Conservation (phyloP, 2,797 vertebrate species). For the Enoplosus armatus region DNA sequence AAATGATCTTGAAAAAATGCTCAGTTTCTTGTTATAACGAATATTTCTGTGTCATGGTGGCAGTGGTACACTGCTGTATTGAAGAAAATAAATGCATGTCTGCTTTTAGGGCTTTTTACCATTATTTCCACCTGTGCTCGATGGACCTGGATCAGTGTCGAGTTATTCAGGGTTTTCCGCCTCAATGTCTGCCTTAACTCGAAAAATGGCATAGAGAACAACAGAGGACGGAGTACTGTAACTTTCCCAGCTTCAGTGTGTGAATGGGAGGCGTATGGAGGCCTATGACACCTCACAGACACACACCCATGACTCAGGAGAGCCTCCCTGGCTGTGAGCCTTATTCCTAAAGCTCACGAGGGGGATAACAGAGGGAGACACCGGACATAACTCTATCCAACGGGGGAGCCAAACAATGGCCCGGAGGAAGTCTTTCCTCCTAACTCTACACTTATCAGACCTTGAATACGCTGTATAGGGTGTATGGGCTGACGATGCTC, state of each 20-base stretch:
- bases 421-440: constrained; percentile 66
- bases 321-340: constrained; percentile 14
- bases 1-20: background rate
- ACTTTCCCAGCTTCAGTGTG: constrained; percentile 2
- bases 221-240: background rate
- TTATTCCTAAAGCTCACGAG: constrained; percentile 44
- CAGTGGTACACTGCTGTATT: too few relatives aligned
- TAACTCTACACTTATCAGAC: constrained; percentile 53
- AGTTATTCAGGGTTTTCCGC: too few relatives aligned
- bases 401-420: constrained; percentile 69
- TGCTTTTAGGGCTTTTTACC: background rate
- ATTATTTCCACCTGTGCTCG: background rate
- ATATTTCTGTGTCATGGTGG: too few relatives aligned
- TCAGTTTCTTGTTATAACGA: too few relatives aligned
- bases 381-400: constrained; percentile 63
- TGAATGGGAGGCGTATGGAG: background rate
- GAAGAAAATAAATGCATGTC: background rate
- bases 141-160: background rate
- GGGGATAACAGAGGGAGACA: constrained; percentile 58
- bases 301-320: constrained; percentile 8
- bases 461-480: constrained; percentile 23
- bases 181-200: too few relatives aligned
- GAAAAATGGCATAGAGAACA: too few relatives aligned
- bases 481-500: constrained; percentile 48
- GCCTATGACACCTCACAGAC: background rate